Percentiles rank a stretch among this genome's conserved stretches.
phyloP scores from a whole-genome alignment of 2,888 invertebrate species.

The Protodeltote pygarga region DNA sequence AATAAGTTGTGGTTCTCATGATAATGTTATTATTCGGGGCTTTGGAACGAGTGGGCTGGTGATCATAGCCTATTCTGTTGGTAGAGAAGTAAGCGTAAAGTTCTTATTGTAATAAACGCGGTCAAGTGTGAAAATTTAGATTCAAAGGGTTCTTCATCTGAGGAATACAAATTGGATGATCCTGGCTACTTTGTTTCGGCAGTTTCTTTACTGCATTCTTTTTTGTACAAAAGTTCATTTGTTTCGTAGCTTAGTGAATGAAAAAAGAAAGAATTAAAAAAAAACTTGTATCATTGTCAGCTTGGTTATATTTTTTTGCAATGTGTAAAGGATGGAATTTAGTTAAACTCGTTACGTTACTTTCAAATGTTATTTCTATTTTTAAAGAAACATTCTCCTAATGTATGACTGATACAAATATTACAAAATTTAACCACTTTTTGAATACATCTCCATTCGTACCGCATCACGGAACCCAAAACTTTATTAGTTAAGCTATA shows the following conservation, averaged over 20 bases:
- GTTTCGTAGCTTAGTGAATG: too few relatives aligned
- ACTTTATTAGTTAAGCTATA: conserved; percentile 55
- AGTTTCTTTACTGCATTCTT: background rate
- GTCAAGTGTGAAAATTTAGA: conserved; percentile 46
- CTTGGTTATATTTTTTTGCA: too few relatives aligned
- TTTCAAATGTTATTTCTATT: too few relatives aligned
- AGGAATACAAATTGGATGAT: conserved; percentile 11
- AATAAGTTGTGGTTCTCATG: conserved; percentile 66
- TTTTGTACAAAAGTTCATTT: too few relatives aligned
- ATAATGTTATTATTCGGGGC: conserved; percentile 83
- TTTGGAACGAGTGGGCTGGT: conserved; percentile 75
- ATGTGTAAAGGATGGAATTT: too few relatives aligned
- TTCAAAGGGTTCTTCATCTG: conserved; percentile 32
- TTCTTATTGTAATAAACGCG: conserved; percentile 59
- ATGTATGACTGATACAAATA: too few relatives aligned
- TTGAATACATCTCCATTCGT: background rate
- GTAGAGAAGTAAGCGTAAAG: conserved; percentile 74
- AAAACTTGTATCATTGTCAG: background rate
- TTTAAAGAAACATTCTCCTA: too few relatives aligned
- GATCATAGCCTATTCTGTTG: conserved; percentile 78
- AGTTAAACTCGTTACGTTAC: too few relatives aligned
- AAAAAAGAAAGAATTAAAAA: too few relatives aligned
- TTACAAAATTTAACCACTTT: too few relatives aligned
- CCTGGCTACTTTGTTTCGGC: background rate
- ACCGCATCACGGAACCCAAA: conserved; percentile 46